These are phyloP conservation scores for Arctocebus calabarensis DNA, from an alignment of 2,797 vertebrate genomes.

Conservation along the genomic window DNA sequence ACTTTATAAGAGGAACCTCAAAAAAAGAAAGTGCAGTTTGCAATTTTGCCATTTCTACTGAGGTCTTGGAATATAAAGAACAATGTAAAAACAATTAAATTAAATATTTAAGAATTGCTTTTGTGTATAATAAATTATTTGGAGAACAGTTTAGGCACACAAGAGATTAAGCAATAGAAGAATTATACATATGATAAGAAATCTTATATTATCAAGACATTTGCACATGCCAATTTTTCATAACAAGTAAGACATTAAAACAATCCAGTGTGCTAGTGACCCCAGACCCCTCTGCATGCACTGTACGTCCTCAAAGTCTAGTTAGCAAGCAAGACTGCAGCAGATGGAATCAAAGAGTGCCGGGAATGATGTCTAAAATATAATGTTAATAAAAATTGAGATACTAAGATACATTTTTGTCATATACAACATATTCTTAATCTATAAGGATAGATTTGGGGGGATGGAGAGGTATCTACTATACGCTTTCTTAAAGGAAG, in stretches of 20 bases:
- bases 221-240: not conserved
- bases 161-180: not conserved
- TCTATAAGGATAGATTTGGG: not conserved
- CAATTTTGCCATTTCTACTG: not conserved
- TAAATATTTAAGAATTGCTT: not conserved
- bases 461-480: not conserved
- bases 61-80: not conserved
- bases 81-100: not conserved
- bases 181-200: fast-evolving
- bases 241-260: not conserved
- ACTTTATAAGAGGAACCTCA: not conserved
- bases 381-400: not conserved
- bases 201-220: not conserved
- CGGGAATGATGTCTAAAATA: not conserved
- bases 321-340: not conserved
- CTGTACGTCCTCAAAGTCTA: not conserved
- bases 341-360: not conserved
- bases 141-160: not conserved
- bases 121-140: not conserved
- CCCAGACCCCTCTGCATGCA: fast-evolving
- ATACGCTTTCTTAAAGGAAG: not conserved
- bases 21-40: not conserved
- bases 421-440: not conserved
- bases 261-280: not conserved
- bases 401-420: not conserved